Evolutionary conservation across 1,140 invertebrate genomes (phyloP).

Genomic region (Calliphora vicina): DNA sequence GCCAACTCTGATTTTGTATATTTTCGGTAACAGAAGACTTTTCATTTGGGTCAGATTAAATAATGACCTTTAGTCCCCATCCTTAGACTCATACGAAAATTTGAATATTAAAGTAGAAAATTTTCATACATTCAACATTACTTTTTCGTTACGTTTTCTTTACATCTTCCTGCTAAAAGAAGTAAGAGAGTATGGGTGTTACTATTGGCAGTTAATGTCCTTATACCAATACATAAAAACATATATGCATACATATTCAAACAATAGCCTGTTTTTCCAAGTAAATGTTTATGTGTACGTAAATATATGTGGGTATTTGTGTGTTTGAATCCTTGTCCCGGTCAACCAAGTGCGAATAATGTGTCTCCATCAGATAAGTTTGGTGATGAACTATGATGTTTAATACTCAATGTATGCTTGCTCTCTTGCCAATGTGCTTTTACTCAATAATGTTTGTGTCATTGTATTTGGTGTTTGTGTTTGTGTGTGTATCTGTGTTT

Average conservation of each 20-base stretch:
- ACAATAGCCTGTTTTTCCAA: slow-evolving; percentile 8
- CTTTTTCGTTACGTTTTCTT: not conserved
- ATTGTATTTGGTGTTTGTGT: not conserved
- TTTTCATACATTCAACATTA: not conserved
- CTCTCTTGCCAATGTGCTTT: not conserved
- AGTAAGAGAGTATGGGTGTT: not conserved
- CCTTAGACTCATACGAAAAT: not conserved
- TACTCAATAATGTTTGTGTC: not conserved
- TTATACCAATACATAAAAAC: not conserved
- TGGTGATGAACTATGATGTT: slow-evolving; percentile 32
- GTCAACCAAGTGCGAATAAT: slow-evolving; percentile 34
- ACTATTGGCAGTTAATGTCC: slow-evolving; percentile 16
- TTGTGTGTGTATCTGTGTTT: not conserved
- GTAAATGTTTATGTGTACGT: not conserved
- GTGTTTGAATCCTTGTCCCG: slow-evolving; percentile 1
- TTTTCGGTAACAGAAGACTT: not conserved
- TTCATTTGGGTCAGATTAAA: slow-evolving; percentile 27
- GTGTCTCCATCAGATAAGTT: slow-evolving; percentile 34
- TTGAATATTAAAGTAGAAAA: slow-evolving; percentile 20
- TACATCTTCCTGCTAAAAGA: not conserved
- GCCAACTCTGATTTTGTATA: not conserved
- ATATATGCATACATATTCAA: not conserved
- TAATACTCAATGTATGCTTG: not conserved
- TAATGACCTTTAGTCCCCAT: not conserved
- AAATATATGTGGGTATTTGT: not conserved